Evolutionary conservation across 2,888 invertebrate species (phyloP), one percentile per base, ranked within the genome.

Genomic region (Invenusta paracnida): DNA sequence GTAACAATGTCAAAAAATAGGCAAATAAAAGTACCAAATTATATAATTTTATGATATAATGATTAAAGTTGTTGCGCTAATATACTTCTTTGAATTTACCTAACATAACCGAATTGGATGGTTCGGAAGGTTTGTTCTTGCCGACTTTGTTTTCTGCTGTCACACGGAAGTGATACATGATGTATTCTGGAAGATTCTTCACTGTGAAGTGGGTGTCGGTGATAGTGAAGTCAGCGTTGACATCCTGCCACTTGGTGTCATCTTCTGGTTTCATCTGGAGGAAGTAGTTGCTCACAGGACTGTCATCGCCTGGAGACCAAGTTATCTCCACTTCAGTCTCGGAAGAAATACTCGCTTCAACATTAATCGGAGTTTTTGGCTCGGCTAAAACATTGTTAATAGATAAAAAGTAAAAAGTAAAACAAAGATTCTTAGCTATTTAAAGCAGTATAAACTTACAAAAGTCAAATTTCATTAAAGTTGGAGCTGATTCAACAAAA

Each of bases 221-320:
- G 82, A 85, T 17, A n/a, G 11, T 27, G 27, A 17, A 29, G 85
- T 85, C 81, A 29, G 29, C 79, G 81, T 48, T 48, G 48, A 48
- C 48, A 17, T 48, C 48, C 48, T 48, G 48, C 48, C 48, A 48
- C 48, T 48, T 48, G 48, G 48, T 11, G 48, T 48, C 48, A 17
- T 48, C 48, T 48, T 48, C 48, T 17, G 48, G 48, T 48, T 48
- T 48, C 48, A 48, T 11, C 87, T 91, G 90, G 5, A 91, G 88
- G 86, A 90, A 87, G 88, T 91, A 91, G 23, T 89, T 89, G 27
- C 89, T 89, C 84, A 91, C 88, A 67, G 90, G 90, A 66, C 89
- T 88, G 84, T 89, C 88, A n/a, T 88, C 86, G 5, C 91, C 90
- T 28, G 89, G 89, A 30, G 88, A 87, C 91, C 91, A 91, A 48